Evolutionary conservation across 92 coral and sea anemone species (phyloP).

Genomic region (Metridium senile): DNA sequence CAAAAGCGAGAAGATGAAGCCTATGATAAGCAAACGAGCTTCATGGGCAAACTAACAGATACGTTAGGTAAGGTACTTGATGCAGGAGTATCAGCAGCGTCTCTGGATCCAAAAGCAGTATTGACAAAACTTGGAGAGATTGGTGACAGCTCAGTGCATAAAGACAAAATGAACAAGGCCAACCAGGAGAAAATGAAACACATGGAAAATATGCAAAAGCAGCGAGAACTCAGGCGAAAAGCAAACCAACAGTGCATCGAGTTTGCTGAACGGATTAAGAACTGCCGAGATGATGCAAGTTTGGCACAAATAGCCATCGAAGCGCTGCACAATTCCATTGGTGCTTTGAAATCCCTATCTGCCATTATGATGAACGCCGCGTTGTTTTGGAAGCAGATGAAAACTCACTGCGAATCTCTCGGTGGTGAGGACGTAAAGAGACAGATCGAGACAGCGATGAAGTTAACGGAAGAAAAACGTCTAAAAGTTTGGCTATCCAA

Average conservation of each 20-base stretch:
- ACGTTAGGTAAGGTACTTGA: background rate
- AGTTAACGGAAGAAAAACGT: conserved; percentile 45
- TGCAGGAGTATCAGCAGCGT: conserved; percentile 7
- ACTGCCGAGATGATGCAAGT: conserved; percentile 37
- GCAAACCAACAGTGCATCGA: conserved; percentile 49
- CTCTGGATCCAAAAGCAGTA: conserved; percentile 5
- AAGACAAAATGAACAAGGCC: conserved; percentile 45
- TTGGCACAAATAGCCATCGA: conserved; percentile 57
- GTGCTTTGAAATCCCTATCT: conserved; percentile 63
- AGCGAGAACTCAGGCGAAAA: conserved; percentile 38
- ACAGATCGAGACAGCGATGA: conserved; percentile 36
- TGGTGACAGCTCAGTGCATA: conserved; percentile 37
- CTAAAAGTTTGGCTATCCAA: conserved; percentile 49
- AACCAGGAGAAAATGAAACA: conserved; percentile 53
- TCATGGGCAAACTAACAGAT: background rate
- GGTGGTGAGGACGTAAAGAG: conserved; percentile 30
- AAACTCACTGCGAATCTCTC: conserved; percentile 47
- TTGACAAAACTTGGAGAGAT: conserved; percentile 2
- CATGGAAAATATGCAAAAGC: conserved; percentile 42
- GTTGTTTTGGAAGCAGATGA: conserved; percentile 59
- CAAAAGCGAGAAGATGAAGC: conserved; percentile 42
- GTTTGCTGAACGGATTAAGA: conserved; percentile 57
- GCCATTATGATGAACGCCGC: conserved; percentile 70
- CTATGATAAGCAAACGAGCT: conserved; percentile 11
- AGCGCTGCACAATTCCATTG: conserved; percentile 63